Base-by-base conservation (phyloP, 2,113 vertebrate genomes). In the Ivindomyrus marchei region DNA sequence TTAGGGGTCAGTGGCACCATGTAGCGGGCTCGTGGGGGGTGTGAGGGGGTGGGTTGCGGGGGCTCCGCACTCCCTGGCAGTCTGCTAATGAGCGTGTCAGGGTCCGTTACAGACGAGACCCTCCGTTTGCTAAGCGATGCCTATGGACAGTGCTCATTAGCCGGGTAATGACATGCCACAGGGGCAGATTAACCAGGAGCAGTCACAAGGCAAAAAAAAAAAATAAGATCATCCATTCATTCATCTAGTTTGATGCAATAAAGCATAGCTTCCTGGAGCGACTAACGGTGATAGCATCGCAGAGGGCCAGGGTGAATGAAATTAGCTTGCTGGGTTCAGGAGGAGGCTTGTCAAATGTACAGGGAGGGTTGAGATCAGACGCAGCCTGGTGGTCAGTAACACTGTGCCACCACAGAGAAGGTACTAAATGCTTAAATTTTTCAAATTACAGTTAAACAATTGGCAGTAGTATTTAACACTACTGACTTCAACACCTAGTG, bases 31-130 rank as follows among this genome's bases (percentile, higher is more conserved):
- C 46, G 27, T 70, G 45, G 58, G 42, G 85, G 66, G 42, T 56
- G 36, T 42, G 13, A 39, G 27, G 70, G 80, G 5, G 89, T 8
- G 92, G 92, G 92, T 89, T 87, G 89, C 87, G 53, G 86, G 86
- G 92, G 90, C 90, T 93, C 94, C 92, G 90, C 93, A 93, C 93
- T 93, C 94, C 93, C 93, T 95, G 95, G 94, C 94, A 94, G 94
- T 94, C 93, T 94, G 74, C 95, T 96, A 96, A 96, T 96, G 96
- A 96, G 95, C 94, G 95, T 96, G 96, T 96, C 96, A 96, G 36
- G 74, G 74, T 42, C 36, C 94, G 95, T 94, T 95, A 93, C 93
- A 95, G 96, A 96, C 96, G 93, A 92, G 91, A 92, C 94, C 92
- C 85, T 92, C 91, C 90, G 93, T 90, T 90, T 93, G 94, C 93